Evolutionary conservation across 1,140 invertebrate genomes (phyloP), one percentile per base, ranked within the genome.

Genomic region (Spodoptera frugiperda): DNA sequence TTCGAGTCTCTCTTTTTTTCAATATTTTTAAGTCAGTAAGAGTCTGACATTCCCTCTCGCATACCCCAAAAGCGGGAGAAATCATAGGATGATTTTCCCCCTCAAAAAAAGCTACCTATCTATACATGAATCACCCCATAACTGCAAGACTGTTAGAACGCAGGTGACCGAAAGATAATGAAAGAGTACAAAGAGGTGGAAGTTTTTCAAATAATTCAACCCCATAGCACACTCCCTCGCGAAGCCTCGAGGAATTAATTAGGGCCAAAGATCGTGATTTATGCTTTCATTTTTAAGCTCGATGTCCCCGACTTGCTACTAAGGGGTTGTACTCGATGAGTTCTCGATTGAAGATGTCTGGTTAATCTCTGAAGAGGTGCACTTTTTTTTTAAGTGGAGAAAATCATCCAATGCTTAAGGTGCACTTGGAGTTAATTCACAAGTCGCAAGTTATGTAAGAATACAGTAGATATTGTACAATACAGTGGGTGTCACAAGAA

Each of bases 201-300:
- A 89, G 84, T 91, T 91, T 91, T 90, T 88, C 84, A 79, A 85
- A 90, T 90, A 90, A 86, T 90, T 90, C 83, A 87, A 86, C 82
- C 82, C 86, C 80, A 75, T 77, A 49, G 61, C 75, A 75, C 82
- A 76, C 78, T 76, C 78, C 59, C 85, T 79, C 83, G 82, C 83
- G 82, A 88, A 87, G 84, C 84, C 85, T 82, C 82, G 84, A 90
- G 85, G 90, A 92, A 92, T 92, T 92, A 92, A 92, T 92, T 91
- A 92, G 87, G 84, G 61, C 87, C 89, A 86, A 92, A 92, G 89
- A 92, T 92, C 86, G 86, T 89, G 91, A 92, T 91, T 92, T 92
- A 90, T 90, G 87, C 82, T 87, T 89, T 84, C 88, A 90, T 92
- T 92, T 92, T 92, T 92, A 90, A 92, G 82, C 85, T 84, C 81